Conservation (phyloP, 2,113 vertebrate genomes). For the Lynx canadensis region DNA sequence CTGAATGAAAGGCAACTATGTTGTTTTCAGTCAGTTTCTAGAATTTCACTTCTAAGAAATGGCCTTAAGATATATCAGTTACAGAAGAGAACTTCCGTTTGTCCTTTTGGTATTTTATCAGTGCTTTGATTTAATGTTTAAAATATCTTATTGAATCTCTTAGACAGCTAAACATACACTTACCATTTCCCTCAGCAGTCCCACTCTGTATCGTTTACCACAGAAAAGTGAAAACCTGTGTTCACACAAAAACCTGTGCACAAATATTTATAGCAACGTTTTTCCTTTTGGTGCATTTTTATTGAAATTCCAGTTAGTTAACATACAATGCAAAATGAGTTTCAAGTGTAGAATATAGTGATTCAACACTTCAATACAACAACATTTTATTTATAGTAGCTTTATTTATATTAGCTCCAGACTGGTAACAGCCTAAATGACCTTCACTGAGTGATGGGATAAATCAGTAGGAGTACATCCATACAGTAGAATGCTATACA, state of each 20-base stretch:
- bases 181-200: not conserved
- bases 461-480: not conserved
- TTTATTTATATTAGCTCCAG: conserved; percentile 13
- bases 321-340: too few relatives aligned
- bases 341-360: too few relatives aligned
- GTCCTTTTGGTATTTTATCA: not conserved
- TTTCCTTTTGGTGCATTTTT: too few relatives aligned
- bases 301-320: too few relatives aligned
- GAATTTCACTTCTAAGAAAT: conserved; percentile 40
- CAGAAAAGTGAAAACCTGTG: not conserved
- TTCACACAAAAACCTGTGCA: not conserved
- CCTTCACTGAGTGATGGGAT: not conserved
- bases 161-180: not conserved
- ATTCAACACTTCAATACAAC: too few relatives aligned
- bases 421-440: not conserved
- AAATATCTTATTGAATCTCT: not conserved
- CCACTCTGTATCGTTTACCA: not conserved
- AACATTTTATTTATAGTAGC: not conserved
- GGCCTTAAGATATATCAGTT: not conserved
- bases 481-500: not conserved
- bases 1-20: not conserved
- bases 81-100: not conserved
- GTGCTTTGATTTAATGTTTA: conserved; percentile 37
- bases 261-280: not conserved
- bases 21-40: not conserved